Evolutionary conservation across 2,113 vertebrate species (phyloP).

Genomic region (Macroglossus sobrinus): DNA sequence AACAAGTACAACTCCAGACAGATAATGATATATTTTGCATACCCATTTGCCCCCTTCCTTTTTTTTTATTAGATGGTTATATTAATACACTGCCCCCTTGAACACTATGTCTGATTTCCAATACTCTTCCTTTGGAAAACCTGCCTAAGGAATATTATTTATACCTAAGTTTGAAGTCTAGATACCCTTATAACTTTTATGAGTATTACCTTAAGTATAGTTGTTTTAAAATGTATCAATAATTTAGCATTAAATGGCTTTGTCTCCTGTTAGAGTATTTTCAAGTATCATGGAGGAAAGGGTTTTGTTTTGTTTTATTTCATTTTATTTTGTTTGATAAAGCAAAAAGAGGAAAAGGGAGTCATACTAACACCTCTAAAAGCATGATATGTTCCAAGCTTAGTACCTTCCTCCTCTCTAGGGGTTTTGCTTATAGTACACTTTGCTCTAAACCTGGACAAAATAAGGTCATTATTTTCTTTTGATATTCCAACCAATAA

Average conservation of each 20-base stretch:
- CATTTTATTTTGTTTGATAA: neutral
- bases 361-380: neutral
- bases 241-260: neutral
- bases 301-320: neutral
- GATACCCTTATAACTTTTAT: neutral
- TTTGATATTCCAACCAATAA: neutral
- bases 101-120: neutral
- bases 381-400: neutral
- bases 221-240: neutral
- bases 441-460: neutral
- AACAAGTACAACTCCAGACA: neutral
- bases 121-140: neutral
- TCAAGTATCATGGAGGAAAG: neutral
- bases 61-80: neutral
- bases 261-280: neutral
- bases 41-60: neutral
- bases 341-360: neutral
- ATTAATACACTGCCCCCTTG: neutral
- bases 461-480: neutral
- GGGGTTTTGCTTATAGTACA: neutral
- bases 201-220: neutral
- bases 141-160: neutral
- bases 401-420: neutral
- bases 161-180: neutral
- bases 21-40: neutral